phyloP scores from a whole-genome alignment of 2,797 vertebrate species.

The Micrastur ruficollis region DNA sequence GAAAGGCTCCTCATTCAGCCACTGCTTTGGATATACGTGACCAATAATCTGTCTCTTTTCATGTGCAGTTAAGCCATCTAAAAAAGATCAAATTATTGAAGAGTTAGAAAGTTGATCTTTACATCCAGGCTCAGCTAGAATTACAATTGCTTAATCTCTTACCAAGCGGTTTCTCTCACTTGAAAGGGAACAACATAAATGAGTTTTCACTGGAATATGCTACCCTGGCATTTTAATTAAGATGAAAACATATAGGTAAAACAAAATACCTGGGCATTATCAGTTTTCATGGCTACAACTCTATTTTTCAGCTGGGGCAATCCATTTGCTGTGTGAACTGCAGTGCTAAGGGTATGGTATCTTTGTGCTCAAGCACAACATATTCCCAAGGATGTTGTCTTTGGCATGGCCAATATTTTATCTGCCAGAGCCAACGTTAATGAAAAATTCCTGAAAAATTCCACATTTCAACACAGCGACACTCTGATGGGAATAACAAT shows the following conservation, averaged over 20 bases:
- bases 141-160: background rate
- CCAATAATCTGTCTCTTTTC: background rate
- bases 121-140: background rate
- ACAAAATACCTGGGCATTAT: background rate
- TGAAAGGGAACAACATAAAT: background rate
- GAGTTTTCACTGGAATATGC: background rate
- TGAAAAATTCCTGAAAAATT: slow-evolving; percentile 71
- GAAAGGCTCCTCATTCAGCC: background rate
- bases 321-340: background rate
- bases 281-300: background rate
- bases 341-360: background rate
- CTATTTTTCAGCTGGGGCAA: background rate
- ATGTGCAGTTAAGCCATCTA: background rate
- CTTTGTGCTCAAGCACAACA: background rate
- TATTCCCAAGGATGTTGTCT: slow-evolving; percentile 59
- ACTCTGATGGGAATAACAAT: slow-evolving; percentile 36
- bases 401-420: slow-evolving; percentile 53
- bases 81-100: background rate
- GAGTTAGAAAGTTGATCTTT: background rate
- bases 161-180: background rate
- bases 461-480: slow-evolving; percentile 34
- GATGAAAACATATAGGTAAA: background rate
- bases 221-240: background rate
- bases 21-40: background rate
- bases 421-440: slow-evolving; percentile 61